Conservation (phyloP, 2,888 invertebrate species). For the Meiosimyza platycephala region DNA sequence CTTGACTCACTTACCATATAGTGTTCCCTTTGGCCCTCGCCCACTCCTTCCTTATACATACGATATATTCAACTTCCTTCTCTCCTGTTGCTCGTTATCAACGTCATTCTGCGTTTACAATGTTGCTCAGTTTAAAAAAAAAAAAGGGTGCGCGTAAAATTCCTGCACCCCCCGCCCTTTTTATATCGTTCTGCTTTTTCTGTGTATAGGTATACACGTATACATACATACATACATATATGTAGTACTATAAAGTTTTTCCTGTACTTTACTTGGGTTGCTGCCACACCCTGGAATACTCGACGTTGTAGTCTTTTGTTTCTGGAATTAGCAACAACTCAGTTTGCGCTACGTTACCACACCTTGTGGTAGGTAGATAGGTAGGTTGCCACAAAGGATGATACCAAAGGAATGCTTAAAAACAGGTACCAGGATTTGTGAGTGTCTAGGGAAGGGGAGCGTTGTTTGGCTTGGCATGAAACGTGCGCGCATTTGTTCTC, state of each 20-base stretch:
- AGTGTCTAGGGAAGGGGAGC: background rate
- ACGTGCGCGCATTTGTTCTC: too few species aligned
- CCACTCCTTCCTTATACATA: background rate
- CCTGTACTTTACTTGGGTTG: background rate
- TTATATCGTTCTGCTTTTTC: background rate
- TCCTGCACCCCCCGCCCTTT: slow-evolving; percentile 31
- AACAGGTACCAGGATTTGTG: background rate
- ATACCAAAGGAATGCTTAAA: background rate
- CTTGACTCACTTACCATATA: background rate
- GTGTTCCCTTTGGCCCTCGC: background rate
- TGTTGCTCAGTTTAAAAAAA: background rate
- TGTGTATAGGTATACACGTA: background rate
- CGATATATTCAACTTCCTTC: background rate
- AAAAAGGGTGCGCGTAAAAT: slow-evolving; percentile 43
- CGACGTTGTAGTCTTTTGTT: background rate
- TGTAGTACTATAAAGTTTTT: background rate
- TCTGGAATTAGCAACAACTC: slow-evolving; percentile 12
- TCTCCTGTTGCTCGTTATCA: background rate
- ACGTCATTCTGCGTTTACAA: background rate
- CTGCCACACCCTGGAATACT: slow-evolving; percentile 34
- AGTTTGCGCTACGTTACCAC: slow-evolving; percentile 28
- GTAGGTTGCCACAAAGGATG: background rate
- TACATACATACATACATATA: too few species aligned
- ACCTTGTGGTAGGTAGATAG: slow-evolving; percentile 39
- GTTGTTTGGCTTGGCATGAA: too few species aligned